These are phyloP conservation scores for Strigamia crassipes DNA, from an alignment of 2,888 invertebrate genomes.

Conservation along the genomic window DNA sequence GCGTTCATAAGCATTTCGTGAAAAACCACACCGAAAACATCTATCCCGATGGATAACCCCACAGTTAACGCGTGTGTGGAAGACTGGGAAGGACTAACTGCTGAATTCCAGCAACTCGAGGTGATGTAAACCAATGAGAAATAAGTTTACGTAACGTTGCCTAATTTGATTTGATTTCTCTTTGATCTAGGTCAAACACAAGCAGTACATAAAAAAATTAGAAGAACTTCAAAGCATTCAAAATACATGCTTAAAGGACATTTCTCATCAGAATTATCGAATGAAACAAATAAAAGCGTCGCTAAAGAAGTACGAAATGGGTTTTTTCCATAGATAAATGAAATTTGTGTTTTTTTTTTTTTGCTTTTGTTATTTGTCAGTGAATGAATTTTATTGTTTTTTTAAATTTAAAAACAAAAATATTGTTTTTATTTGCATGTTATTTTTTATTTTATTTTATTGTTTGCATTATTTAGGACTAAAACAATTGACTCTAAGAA, in stretches of 20 bases:
- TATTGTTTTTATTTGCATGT: not conserved
- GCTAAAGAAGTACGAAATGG: slow-evolving; percentile 73
- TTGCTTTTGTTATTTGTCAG: slow-evolving; percentile 10
- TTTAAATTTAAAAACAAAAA: too few species aligned
- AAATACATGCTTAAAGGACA: slow-evolving; percentile 82
- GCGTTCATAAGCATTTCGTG: not conserved
- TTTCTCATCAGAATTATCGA: slow-evolving; percentile 89
- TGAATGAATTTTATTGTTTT: not conserved
- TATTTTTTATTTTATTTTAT: not conserved
- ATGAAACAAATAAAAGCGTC: slow-evolving; percentile 78
- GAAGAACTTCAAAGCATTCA: slow-evolving; percentile 83
- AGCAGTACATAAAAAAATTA: slow-evolving; percentile 80
- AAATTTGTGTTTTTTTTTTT: not conserved
- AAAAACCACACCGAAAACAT: not conserved
- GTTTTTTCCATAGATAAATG: not conserved
- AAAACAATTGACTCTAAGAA: slow-evolving; percentile 9
- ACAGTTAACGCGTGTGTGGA: slow-evolving; percentile 63
- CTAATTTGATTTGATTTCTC: slow-evolving; percentile 52
- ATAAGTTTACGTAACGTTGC: not conserved
- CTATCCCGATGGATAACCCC: slow-evolving; percentile 19
- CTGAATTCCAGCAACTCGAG: slow-evolving; percentile 80
- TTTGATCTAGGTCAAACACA: slow-evolving; percentile 70
- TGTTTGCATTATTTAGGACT: too few species aligned
- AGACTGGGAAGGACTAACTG: slow-evolving; percentile 79
- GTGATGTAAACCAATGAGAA: slow-evolving; percentile 57